Percentiles rank a stretch among this genome's conserved stretches.
Evolutionary conservation across 2,888 invertebrate species (phyloP).

Genomic region (Nematopogon swammerdamellus): DNA sequence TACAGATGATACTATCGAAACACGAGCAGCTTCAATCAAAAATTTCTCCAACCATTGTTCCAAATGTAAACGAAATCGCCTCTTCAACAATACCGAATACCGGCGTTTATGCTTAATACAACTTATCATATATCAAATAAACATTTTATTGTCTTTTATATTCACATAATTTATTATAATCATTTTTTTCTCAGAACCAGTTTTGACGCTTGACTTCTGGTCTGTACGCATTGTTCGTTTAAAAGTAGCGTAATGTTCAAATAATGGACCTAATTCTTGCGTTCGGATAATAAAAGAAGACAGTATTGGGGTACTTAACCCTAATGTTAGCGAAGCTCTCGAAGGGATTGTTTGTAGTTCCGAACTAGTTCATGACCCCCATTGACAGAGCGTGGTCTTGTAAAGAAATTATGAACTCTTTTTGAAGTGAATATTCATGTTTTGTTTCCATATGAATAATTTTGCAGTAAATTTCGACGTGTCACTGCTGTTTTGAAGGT

Average conservation of each 20-base stretch:
- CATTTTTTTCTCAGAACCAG: neutral
- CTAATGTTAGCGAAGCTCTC: constrained; percentile 11
- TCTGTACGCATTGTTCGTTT: constrained; percentile 3
- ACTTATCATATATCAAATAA: neutral
- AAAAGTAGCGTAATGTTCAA: constrained; percentile 23
- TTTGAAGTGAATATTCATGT: neutral
- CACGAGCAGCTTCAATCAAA: neutral
- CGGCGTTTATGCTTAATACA: neutral
- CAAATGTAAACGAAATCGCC: neutral
- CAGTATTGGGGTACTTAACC: constrained; percentile 15
- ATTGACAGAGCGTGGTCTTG: neutral
- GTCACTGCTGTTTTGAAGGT: constrained; percentile 5
- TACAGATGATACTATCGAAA: neutral
- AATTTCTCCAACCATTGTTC: neutral
- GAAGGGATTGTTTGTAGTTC: constrained; percentile 3
- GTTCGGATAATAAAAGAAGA: constrained; percentile 13
- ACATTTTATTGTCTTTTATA: neutral
- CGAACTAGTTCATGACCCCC: neutral
- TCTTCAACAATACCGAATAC: neutral
- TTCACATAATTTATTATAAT: neutral
- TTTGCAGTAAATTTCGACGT: constrained; percentile 5
- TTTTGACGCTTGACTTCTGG: constrained; percentile 4
- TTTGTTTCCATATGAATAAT: constrained; percentile 12
- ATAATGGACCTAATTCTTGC: constrained; percentile 21
- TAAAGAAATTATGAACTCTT: neutral